phyloP scores from a whole-genome alignment of 35 echinoderm and acorn worm species.

The Ophiothrix spiculata region DNA sequence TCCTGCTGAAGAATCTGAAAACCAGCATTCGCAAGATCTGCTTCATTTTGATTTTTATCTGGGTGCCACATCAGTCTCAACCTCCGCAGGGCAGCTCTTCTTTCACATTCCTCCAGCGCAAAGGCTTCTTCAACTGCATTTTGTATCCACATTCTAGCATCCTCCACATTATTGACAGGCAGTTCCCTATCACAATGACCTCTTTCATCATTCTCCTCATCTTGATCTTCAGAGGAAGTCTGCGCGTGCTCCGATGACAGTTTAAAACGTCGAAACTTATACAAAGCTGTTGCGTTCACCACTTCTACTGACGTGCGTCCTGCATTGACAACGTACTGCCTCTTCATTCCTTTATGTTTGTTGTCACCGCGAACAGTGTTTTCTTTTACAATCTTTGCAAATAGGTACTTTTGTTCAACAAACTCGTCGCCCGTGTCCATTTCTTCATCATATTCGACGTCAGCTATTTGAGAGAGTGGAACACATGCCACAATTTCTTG shows the following conservation, averaged over 20 bases:
- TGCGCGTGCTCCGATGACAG: neutral
- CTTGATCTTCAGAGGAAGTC: neutral
- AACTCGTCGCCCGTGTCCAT: neutral
- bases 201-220: neutral
- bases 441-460: neutral
- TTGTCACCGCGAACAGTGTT: neutral
- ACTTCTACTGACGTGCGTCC: neutral
- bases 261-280: constrained; percentile 20
- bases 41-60: constrained; percentile 21
- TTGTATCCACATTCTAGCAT: neutral
- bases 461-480: neutral
- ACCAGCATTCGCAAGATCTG: neutral
- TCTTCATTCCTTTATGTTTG: neutral
- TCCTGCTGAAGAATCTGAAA: constrained; percentile 25
- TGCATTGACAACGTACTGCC: neutral
- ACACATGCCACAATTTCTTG: constrained; percentile 17
- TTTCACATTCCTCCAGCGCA: neutral
- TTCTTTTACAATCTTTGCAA: constrained; percentile 31
- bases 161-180: neutral
- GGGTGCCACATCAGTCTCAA: constrained; percentile 29
- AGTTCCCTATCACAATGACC: neutral
- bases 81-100: neutral
- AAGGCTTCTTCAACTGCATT: constrained; percentile 23
- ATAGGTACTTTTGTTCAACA: neutral
- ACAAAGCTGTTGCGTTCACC: constrained; percentile 1